Evolutionary conservation across 2,113 vertebrate species (phyloP).

Genomic region (Patagioenas fasciata): DNA sequence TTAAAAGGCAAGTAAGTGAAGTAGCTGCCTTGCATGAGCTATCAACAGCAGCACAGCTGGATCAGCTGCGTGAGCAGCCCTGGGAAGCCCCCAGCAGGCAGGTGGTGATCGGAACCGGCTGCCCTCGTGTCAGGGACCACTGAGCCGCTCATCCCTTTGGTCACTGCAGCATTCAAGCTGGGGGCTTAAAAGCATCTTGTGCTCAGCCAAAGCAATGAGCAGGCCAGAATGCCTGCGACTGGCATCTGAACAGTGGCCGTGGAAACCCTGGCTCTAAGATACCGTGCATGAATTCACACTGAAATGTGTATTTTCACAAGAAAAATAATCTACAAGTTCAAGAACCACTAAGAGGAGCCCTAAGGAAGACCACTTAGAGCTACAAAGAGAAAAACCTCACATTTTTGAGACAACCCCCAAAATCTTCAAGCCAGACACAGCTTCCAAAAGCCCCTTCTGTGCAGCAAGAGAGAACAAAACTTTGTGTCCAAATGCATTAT

Average conservation of each 20-base stretch:
- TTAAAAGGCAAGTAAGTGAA: not conserved
- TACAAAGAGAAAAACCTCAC: not conserved
- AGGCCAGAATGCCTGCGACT: not conserved
- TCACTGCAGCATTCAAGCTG: not conserved
- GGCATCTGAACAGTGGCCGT: not conserved
- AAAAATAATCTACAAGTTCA: not conserved
- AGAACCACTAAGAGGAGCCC: not conserved
- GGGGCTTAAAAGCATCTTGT: not conserved
- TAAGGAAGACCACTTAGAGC: not conserved
- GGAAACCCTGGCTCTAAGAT: not conserved
- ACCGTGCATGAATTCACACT: not conserved
- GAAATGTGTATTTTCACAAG: not conserved
- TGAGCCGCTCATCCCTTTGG: not conserved
- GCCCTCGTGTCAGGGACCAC: not conserved
- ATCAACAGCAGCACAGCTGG: accelerated
- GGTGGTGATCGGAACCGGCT: not conserved
- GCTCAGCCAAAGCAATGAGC: not conserved
- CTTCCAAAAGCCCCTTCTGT: not conserved
- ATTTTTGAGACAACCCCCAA: not conserved
- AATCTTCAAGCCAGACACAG: not conserved
- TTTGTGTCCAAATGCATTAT: not conserved
- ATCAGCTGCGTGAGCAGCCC: not conserved
- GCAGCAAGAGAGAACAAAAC: not conserved
- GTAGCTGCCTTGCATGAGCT: not conserved
- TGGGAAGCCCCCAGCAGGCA: not conserved